Percentiles rank a stretch among this genome's conserved stretches.
Conservation (phyloP, 1,140 invertebrate species). For the Coelopa frigida region DNA sequence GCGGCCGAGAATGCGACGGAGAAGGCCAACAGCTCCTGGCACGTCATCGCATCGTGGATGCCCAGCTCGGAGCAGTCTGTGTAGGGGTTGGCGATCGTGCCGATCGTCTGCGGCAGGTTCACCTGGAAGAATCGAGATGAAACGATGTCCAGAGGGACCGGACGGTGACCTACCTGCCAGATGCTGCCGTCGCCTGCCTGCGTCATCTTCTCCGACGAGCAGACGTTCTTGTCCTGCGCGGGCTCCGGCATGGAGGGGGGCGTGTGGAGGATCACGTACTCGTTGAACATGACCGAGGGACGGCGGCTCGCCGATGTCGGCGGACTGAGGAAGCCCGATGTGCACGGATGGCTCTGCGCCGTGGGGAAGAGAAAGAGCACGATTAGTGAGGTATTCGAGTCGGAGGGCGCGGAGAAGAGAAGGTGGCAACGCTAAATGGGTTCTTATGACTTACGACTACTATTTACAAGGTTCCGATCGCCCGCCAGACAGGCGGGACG, state of each 20-base stretch:
- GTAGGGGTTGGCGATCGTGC: conserved; percentile 39
- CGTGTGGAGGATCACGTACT: conserved; percentile 68
- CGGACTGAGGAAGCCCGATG: conserved; percentile 47
- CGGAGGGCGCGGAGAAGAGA: too few species aligned
- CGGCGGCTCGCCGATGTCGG: conserved; percentile 59
- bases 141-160: background rate
- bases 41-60: conserved; percentile 66
- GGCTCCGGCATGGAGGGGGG: conserved; percentile 45
- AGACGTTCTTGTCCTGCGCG: conserved; percentile 56
- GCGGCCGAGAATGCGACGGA: conserved; percentile 85
- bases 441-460: too few species aligned
- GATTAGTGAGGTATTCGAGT: too few species aligned
- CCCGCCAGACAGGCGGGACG: too few species aligned
- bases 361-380: too few species aligned
- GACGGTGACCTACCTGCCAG: conserved; percentile 48
- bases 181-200: conserved; percentile 71
- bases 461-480: too few species aligned
- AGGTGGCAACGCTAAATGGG: too few species aligned
- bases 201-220: conserved; percentile 81
- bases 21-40: conserved; percentile 83
- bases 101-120: conserved; percentile 39
- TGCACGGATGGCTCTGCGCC: conserved; percentile 40
- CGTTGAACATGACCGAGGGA: conserved; percentile 82
- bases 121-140: conserved; percentile 21
- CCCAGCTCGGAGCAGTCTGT: conserved; percentile 49